Base-by-base conservation (phyloP, 1,140 invertebrate genomes). In the Aphelenchoides avenae region DNA sequence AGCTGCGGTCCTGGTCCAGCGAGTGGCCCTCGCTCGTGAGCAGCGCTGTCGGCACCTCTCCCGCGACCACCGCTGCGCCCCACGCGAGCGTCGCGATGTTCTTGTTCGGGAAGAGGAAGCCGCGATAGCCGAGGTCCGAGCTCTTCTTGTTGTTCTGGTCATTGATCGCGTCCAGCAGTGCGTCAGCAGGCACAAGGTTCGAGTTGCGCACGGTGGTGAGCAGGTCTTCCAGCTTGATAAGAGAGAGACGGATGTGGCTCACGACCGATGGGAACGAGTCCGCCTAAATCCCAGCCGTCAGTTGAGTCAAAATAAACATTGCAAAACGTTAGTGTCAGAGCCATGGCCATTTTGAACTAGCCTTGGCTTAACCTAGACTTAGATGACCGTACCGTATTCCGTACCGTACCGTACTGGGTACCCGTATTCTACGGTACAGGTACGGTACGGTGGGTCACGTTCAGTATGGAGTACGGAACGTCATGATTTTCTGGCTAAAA, bases 131-230 rank as follows among this genome's bases (percentile, higher is more conserved):
- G 15, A 95, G 80, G 56, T 87, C 85, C 31, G 85, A 86, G 73
- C 86, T 84, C 66, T 85, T 84, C 40, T 84, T 85, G 71, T 86
- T 85, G 29, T 84, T 89, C 67, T 87, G 84, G 62, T 86, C 84
- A 66, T 89, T 85, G 60, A 97, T 93, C 20, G 91, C 92, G 81
- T 97, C 92, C 11, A 98, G 83, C 53, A 98, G 86, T 68, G 85
- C 84, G 79, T 96, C 89, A 1, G 91, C 84, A 29, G 86, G 85
- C 30, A 97, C 84, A 11, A 96, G 82, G 33, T 84, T 82, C 26
- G 88, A 87, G 3, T 87, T 86, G 41, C 93, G 81, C 2, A 97
- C 91, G 49, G 87, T 84, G 49, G 87, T 87, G 41, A 96, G 79
- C 57, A 98, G 80, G 75, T 96, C 89, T 48, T 86, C 84, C 22